Evolutionary conservation across 2,888 invertebrate species (phyloP).

Genomic region (Euplexia lucipara): DNA sequence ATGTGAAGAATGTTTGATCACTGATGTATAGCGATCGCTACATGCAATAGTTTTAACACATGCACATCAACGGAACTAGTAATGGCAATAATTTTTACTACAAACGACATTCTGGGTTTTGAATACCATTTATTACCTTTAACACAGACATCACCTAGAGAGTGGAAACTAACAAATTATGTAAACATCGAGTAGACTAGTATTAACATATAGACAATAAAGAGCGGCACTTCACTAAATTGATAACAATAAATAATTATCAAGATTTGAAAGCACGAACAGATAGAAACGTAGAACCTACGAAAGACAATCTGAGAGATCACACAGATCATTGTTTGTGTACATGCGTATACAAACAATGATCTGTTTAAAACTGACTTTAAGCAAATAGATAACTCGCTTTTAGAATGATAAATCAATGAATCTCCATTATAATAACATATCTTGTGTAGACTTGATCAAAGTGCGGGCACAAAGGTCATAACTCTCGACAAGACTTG

Average conservation of each 20-base stretch:
- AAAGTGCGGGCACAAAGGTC: slow-evolving; percentile 67
- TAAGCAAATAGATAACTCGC: slow-evolving; percentile 34
- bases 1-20: slow-evolving; percentile 68
- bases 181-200: slow-evolving; percentile 62
- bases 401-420: slow-evolving; percentile 35
- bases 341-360: too few species aligned
- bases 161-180: slow-evolving; percentile 72
- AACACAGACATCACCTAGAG: slow-evolving; percentile 75
- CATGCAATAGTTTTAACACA: slow-evolving; percentile 79
- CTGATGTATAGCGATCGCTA: slow-evolving; percentile 67
- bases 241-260: background rate
- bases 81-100: slow-evolving; percentile 67
- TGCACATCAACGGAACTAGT: slow-evolving; percentile 76
- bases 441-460: slow-evolving; percentile 48
- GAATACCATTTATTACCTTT: slow-evolving; percentile 72
- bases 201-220: slow-evolving; percentile 48
- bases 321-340: too few species aligned
- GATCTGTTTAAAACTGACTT: slow-evolving; percentile 44
- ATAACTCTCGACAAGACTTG: slow-evolving; percentile 69
- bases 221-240: slow-evolving; percentile 66
- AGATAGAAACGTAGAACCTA: too few species aligned
- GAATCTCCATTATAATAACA: slow-evolving; percentile 39
- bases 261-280: background rate
- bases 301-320: slow-evolving; percentile 22
- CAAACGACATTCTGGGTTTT: slow-evolving; percentile 69